A percentile compares a stretch with the other conserved stretches of the same genome.
Conservation (phyloP, 1,140 invertebrate genomes). For the Drosophila sproati region DNA sequence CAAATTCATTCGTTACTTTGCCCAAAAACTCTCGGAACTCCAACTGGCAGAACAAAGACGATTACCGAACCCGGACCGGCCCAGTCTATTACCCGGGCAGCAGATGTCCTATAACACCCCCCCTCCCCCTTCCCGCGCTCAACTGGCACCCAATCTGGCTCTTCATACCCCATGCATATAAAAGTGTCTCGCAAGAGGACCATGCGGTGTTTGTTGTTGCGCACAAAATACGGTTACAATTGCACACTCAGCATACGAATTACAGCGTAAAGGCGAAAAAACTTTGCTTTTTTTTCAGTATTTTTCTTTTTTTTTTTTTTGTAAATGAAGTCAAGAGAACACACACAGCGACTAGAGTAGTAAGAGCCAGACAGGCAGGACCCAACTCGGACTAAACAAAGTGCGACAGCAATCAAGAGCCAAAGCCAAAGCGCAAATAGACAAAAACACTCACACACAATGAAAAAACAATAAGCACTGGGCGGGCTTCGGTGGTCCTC, state of each 20-base stretch:
- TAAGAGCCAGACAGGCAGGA: constrained; percentile 1
- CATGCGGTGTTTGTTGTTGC: constrained; percentile 34
- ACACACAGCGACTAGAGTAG: background rate
- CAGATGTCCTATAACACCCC: constrained; percentile 58
- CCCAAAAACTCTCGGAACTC: constrained; percentile 77
- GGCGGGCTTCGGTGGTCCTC: constrained; percentile 1
- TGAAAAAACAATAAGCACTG: constrained; percentile 75
- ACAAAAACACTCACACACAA: constrained; percentile 58
- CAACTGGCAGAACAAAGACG: constrained; percentile 68
- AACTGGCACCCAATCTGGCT: background rate
- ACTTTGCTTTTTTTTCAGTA: background rate
- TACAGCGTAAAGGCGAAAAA: constrained; percentile 80
- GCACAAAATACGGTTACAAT: constrained; percentile 79
- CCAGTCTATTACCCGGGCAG: constrained; percentile 33
- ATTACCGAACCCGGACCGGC: constrained; percentile 56
- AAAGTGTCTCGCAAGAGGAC: constrained; percentile 70
- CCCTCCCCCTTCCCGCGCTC: background rate
- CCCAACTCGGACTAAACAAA: constrained; percentile 52
- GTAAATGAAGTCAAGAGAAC: constrained; percentile 62
- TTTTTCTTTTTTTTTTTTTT: constrained; percentile 28
- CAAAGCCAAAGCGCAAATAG: constrained; percentile 63
- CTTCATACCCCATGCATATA: constrained; percentile 57
- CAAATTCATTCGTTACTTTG: constrained; percentile 83
- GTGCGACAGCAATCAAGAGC: constrained; percentile 74
- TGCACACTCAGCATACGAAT: constrained; percentile 82